Base-by-base conservation (phyloP, 1,140 invertebrate genomes). In the Atta colombica region DNA sequence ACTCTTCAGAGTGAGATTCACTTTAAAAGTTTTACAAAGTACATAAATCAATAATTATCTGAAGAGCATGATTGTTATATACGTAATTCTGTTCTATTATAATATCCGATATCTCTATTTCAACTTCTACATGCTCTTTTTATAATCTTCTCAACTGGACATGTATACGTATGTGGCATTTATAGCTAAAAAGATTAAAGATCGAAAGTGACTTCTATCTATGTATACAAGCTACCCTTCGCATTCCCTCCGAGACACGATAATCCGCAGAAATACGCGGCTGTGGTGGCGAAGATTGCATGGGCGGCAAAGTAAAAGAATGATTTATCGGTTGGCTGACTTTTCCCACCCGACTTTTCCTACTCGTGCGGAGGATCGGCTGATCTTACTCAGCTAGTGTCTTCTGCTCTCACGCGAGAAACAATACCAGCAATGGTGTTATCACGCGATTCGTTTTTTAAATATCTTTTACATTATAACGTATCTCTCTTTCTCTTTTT, bases 271-370 rank as follows among this genome's bases (percentile, higher is more conserved):
- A 65, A 69, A 82, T 60, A 65, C 68, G 49, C 74, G 35, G 35
- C 35, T 31, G 53, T 8, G 55, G 28, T 35, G 58, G 49, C 66
- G 58, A 65, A 39, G 58, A 72, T 85, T 31, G 82, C 74, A 35
- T 72, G 45, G 45, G 14, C 31, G 72, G 82, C 68, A 85, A 89
- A 92, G 85, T 87, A 91, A 87, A 49, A 66, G 89, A 89, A 87
- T 87, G 92, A 93, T 92, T 93, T 92, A 92, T 92, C 89, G 88
- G 86, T 71, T 82, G 92, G 85, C 87, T 61, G 55, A 71, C 87
- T 84, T 74, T 71, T 72, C n/a, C 31, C 31, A 51, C 39, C 51
- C 55, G 31, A 72, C 82, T 84, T 74, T 71, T 72, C 14, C 45
- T 21, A 51, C 39, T 69, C 55, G 21, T 35, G 31, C 49, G 31